Evolutionary conservation across 2,113 vertebrate species (phyloP).

Genomic region (Terrapene triunguis): DNA sequence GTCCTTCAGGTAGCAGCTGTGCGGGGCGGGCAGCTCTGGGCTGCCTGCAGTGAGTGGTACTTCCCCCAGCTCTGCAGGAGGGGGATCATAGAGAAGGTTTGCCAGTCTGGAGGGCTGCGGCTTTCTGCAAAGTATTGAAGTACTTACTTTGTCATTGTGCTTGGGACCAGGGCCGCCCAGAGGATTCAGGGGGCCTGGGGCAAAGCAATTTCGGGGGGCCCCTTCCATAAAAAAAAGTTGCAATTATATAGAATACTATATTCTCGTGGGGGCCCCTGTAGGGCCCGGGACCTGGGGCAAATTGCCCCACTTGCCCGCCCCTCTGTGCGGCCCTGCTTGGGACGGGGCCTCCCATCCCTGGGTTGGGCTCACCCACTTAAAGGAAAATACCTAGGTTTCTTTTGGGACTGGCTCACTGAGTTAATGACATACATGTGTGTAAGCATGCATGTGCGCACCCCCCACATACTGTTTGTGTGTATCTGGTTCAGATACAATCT

Average conservation of each 20-base stretch:
- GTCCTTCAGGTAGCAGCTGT: background rate
- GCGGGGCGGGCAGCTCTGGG: background rate
- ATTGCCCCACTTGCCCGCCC: too few species aligned
- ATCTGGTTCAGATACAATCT: background rate
- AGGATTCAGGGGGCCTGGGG: too few species aligned
- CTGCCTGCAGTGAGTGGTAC: background rate
- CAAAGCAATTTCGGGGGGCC: too few species aligned
- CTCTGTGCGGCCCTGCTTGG: background rate
- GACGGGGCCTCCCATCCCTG: background rate
- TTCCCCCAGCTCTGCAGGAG: background rate
- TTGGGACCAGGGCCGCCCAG: too few species aligned
- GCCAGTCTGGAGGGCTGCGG: background rate
- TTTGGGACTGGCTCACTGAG: background rate
- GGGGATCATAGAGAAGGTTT: background rate
- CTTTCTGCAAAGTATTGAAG: background rate
- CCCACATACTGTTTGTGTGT: background rate
- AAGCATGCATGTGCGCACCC: background rate
- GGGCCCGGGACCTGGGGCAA: too few species aligned
- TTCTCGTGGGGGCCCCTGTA: too few species aligned
- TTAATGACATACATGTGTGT: background rate
- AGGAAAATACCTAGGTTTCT: background rate
- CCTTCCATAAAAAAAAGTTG: too few species aligned
- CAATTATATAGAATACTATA: too few species aligned
- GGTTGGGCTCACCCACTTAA: background rate
- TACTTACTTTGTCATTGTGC: background rate